These are phyloP conservation scores for Lordiphosa clarofinis DNA, from an alignment of 1,140 invertebrate species.

Conservation along the genomic window DNA sequence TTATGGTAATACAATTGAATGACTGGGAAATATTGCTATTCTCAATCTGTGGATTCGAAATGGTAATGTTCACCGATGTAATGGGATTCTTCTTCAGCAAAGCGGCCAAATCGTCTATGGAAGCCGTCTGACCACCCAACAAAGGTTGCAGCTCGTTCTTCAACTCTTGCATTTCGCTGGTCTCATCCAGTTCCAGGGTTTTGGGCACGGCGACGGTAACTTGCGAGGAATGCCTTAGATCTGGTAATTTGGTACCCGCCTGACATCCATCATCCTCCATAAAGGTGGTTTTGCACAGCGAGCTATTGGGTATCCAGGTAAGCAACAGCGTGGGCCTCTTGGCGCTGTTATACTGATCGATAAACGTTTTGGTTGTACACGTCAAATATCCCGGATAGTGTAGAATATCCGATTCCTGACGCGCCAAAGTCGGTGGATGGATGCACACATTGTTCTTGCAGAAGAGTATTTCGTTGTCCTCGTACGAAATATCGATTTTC, in stretches of 20 bases:
- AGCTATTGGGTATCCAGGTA: slow-evolving; percentile 96
- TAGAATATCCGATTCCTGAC: slow-evolving; percentile 89
- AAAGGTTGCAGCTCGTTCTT: slow-evolving; percentile 72
- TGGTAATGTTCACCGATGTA: slow-evolving; percentile 85
- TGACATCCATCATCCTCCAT: slow-evolving; percentile 21
- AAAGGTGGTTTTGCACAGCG: slow-evolving; percentile 85
- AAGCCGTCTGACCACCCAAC: slow-evolving; percentile 80
- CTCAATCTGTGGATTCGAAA: slow-evolving; percentile 85
- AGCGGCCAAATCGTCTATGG: slow-evolving; percentile 60
- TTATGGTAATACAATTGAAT: slow-evolving; percentile 62
- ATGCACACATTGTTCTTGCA: slow-evolving; percentile 98
- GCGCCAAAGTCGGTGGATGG: slow-evolving; percentile 90
- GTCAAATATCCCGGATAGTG: slow-evolving; percentile 96
- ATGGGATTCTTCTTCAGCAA: slow-evolving; percentile 80
- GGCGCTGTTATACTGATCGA: slow-evolving; percentile 85
- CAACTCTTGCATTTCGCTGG: slow-evolving; percentile 68
- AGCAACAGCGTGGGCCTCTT: slow-evolving; percentile 91
- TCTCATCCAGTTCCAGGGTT: slow-evolving; percentile 47
- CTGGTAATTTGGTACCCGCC: slow-evolving; percentile 10
- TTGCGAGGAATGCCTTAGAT: slow-evolving; percentile 22
- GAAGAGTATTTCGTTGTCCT: slow-evolving; percentile 91
- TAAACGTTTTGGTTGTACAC: slow-evolving; percentile 87
- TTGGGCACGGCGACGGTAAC: slow-evolving; percentile 42
- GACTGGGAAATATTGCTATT: slow-evolving; percentile 80
- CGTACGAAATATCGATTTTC: slow-evolving; percentile 83